Base-by-base conservation (phyloP, 1,140 invertebrate genomes). In the Drosophila malerkotliana region DNA sequence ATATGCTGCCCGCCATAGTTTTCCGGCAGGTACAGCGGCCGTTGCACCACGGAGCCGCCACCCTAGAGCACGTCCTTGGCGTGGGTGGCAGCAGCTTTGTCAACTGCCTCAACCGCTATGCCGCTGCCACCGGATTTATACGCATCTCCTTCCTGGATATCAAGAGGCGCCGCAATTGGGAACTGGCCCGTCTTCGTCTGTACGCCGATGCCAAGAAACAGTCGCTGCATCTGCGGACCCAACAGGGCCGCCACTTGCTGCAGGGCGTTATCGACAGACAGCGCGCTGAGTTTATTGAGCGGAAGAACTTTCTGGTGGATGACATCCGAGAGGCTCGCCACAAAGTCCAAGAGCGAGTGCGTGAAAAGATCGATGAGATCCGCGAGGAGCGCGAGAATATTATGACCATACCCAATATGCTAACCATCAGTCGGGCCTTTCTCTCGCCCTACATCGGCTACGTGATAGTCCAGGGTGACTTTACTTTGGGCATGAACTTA, bases 351-450 rank as follows among this genome's bases (percentile, higher is more conserved):
- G 93, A 93, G 60, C 93, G 92, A 55, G 92, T 94, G 30, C 93
- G 93, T 51, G 94, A 95, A 90, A 93, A 94, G 92, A 92, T 96
- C 72, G 95, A 94, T 79, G 94, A 94, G 92, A 94, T 95, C 24
- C 79, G 83, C 6, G 94, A 95, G 66, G 94, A 95, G 92, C 95
- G 93, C 89, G 97, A 99, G 93, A 98, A 98, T 93, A 95, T 99
- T 61, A 96, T 96, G 92, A 99, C 98, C 0, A 93, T 99, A 75
- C 98, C 98, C 30, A 99, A 99, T 92, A 93, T 97, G 32, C 92
- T 99, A 45, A 98, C 97, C 91, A 92, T 97, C 8, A 93, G 95
- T 30, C 93, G 98, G 81, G 98, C 99, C 81, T 91, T 94, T 4
- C 93, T 97, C 53, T 96, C 98, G 4, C 98, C 98, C 10, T 95